Percentiles rank a stretch among this genome's conserved stretches.
phyloP scores from a whole-genome alignment of 2,113 vertebrate species.

The Dicerorhinus sumatrensis region DNA sequence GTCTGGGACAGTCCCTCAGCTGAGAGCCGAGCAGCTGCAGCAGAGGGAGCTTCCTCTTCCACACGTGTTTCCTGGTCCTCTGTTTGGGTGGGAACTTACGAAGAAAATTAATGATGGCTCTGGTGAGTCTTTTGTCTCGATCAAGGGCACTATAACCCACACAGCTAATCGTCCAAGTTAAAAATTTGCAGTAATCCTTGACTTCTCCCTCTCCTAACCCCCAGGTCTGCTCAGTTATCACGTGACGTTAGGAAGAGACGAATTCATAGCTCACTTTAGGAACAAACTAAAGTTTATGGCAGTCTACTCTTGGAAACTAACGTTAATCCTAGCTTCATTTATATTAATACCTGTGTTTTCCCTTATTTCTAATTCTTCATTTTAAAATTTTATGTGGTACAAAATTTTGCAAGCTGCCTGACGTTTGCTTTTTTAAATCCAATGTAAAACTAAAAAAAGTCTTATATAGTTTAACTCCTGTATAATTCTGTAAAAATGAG shows the following conservation, averaged over 20 bases:
- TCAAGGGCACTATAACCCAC: not conserved
- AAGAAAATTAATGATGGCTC: not conserved
- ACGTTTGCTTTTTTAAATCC: too few species aligned
- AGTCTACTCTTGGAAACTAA: not conserved
- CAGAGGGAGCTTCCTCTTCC: not conserved
- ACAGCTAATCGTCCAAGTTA: not conserved
- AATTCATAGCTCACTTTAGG: not conserved
- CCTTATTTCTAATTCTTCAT: not conserved
- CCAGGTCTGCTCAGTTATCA: not conserved
- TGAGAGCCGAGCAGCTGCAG: not conserved
- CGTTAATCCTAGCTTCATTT: not conserved
- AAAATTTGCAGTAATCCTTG: not conserved
- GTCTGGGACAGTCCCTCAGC: not conserved
- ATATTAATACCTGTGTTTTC: not conserved
- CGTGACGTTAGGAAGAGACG: not conserved
- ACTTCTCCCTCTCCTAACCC: not conserved
- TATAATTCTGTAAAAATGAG: not conserved
- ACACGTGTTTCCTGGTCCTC: not conserved
- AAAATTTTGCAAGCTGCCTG: not conserved
- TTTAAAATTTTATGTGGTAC: not conserved
- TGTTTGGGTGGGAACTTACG: not conserved
- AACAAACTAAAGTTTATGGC: not conserved
- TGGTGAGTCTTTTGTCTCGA: not conserved
- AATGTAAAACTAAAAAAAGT: not conserved
- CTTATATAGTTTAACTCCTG: not conserved